Base-by-base conservation (phyloP, 2,113 vertebrate genomes). In the Grus americana region DNA sequence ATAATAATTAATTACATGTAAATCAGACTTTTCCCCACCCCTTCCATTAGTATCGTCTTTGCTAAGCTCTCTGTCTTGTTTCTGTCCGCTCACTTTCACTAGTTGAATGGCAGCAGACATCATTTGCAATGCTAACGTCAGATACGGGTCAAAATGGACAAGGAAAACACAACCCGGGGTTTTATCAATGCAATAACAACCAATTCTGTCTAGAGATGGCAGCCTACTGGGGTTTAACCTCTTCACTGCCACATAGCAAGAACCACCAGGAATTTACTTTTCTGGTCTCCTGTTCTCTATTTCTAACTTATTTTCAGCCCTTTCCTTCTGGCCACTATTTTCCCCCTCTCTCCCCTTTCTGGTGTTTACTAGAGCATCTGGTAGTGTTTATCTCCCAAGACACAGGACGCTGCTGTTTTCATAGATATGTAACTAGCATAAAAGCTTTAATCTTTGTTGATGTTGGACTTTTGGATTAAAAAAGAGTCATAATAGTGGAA, bases 1-100 rank as follows among this genome's bases (percentile, higher is more conserved):
- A 95, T 95, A 96, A 95, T 96, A 95, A 95, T 96, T 95, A 96
- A 94, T 96, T 90, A 93, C 95, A 97, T 96, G 94, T 94, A 96
- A 94, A 96, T 95, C 93, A 94, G 96, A 19, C 72, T 93, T 90
- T 81, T 52, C 79, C 90, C 84, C 95, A 96, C 95, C 92, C 94
- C 89, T 94, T 96, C 96, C 94, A 96, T 96, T 97, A 97, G 93
- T 58, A 96, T 40, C 5, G 4, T 96, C 94, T 93, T 94, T 79
- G 91, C 93, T 58, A 67, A 79, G 92, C 95, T 93, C 95, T 96
- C 93, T 93, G 92, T 86, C 95, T 95, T 96, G 95, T 95, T 94
- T 79, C 91, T 96, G 85, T 79, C 91, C 9, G 2, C 92, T 97
- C 87, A 16, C 94, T 95, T 58, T 73, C 87, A 80, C 89, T 71